Conservation (phyloP, 2,113 vertebrate genomes). For the Taxidea taxus region DNA sequence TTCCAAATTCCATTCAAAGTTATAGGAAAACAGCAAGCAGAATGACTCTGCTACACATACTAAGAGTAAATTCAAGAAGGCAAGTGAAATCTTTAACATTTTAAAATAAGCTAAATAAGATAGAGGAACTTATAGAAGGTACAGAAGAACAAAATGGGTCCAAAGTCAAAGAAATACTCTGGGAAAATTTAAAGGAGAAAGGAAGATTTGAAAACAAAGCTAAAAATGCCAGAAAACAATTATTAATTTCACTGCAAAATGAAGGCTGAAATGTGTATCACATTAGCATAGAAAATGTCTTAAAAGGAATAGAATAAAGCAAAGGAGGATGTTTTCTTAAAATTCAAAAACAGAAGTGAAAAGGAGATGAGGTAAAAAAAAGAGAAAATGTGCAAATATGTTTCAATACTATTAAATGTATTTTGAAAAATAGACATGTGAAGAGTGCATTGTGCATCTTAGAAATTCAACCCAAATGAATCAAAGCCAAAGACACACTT, state of each 20-base stretch:
- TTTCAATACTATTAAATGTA: not conserved
- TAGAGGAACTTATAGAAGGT: not conserved
- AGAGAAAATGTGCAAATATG: not conserved
- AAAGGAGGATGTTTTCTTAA: not conserved
- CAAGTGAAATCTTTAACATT: not conserved
- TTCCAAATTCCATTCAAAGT: not conserved
- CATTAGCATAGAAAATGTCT: not conserved
- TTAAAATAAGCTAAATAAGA: not conserved
- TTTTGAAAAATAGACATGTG: not conserved
- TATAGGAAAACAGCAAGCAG: not conserved
- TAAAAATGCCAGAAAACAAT: not conserved
- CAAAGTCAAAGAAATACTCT: not conserved
- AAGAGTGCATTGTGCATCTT: not conserved
- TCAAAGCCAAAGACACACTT: not conserved
- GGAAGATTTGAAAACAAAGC: not conserved
- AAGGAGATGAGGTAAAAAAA: not conserved
- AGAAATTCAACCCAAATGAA: not conserved
- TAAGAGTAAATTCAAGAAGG: not conserved
- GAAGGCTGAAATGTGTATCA: not conserved
- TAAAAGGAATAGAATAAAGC: not conserved
- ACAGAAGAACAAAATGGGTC: not conserved
- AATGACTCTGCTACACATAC: not conserved
- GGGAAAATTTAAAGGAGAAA: not conserved
- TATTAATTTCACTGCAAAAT: not conserved
- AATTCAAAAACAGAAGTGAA: not conserved